These are phyloP conservation scores for Bovichtus diacanthus DNA, from an alignment of 2,797 vertebrate genomes.

Conservation along the genomic window DNA sequence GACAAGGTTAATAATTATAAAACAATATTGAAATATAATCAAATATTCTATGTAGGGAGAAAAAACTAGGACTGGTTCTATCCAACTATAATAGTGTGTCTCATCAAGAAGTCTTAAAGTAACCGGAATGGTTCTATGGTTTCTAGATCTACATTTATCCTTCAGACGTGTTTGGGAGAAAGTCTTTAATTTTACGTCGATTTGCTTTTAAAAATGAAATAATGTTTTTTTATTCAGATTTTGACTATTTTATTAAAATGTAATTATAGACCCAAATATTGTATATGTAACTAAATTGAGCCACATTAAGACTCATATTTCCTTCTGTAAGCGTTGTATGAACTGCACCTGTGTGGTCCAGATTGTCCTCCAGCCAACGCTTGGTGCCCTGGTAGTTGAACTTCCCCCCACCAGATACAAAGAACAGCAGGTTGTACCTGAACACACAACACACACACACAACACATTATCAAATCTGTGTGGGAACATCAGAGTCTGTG, in stretches of 20 bases:
- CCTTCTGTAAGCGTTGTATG: background rate
- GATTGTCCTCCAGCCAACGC: conserved; percentile 97
- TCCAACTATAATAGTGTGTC: too few species aligned
- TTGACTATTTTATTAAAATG: background rate
- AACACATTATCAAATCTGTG: too few species aligned
- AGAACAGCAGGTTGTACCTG: conserved; percentile 98
- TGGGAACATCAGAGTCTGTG: too few species aligned
- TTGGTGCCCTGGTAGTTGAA: conserved; percentile 99
- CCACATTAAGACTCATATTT: background rate
- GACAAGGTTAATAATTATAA: background rate
- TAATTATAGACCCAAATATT: too few species aligned
- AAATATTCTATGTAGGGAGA: background rate
- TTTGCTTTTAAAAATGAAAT: too few species aligned
- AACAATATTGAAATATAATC: background rate
- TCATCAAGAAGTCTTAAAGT: too few species aligned
- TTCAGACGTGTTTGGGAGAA: too few species aligned
- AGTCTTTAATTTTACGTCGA: too few species aligned
- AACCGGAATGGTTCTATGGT: too few species aligned
- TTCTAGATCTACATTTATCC: too few species aligned
- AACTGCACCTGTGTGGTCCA: conserved; percentile 95
- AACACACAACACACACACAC: conserved; percentile 32
- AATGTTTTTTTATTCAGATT: background rate
- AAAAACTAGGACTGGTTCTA: background rate
- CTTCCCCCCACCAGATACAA: conserved; percentile 97
- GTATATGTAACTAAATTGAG: background rate